A percentile compares a stretch with the other conserved stretches of the same genome.
phyloP scores from a whole-genome alignment of 2,888 invertebrate species.

The Helleia helle region DNA sequence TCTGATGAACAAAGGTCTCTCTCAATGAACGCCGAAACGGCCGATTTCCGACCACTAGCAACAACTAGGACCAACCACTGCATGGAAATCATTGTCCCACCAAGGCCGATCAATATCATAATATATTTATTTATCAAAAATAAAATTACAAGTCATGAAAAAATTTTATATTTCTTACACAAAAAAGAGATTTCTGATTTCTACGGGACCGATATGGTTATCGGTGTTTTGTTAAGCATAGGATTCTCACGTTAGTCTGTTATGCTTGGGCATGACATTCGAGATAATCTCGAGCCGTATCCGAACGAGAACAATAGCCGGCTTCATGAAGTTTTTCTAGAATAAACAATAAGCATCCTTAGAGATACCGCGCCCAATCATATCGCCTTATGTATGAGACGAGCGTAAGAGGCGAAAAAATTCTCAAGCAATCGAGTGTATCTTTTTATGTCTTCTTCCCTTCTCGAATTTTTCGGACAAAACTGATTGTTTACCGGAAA shows the following conservation, averaged over 20 bases:
- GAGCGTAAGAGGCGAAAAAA: constrained; percentile 40
- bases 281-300: constrained; percentile 12
- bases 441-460: constrained; percentile 65
- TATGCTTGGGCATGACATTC: neutral
- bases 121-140: too few species aligned
- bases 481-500: constrained; percentile 73
- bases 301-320: constrained; percentile 25
- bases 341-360: constrained; percentile 22
- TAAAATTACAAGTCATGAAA: too few species aligned
- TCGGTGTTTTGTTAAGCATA: too few species aligned
- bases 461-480: constrained; percentile 70
- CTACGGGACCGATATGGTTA: too few species aligned
- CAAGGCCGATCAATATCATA: too few species aligned
- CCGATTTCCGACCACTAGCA: too few species aligned
- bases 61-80: too few species aligned
- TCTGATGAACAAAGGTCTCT: too few species aligned
- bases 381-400: constrained; percentile 51
- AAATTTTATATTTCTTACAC: too few species aligned
- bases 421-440: constrained; percentile 38
- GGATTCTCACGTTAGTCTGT: neutral
- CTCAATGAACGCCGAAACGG: too few species aligned
- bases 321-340: constrained; percentile 28
- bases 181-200: too few species aligned
- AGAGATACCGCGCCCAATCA: constrained; percentile 43
- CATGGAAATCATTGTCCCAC: too few species aligned